Evolutionary conservation across 2,797 vertebrate genomes (phyloP), one percentile per base, ranked within the genome.

Genomic region (Poeciliopsis paucimaculata): DNA sequence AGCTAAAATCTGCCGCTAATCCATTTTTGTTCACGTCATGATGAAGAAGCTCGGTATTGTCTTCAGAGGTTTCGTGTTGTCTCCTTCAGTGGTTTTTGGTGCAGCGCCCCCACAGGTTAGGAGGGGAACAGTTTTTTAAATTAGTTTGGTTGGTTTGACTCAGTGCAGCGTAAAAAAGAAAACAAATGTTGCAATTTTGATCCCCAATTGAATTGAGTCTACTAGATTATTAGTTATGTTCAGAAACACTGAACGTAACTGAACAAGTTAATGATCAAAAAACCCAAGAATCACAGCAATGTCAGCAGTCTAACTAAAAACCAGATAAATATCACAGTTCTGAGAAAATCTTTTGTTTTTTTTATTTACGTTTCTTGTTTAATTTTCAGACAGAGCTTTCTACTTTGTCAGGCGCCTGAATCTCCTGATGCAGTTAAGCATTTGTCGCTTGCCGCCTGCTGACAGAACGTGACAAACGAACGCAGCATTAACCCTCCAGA

Each of bases 391-490:
- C 55, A 11, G 9, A 16, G 28, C 5, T 62, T 31, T 13, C 26
- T 60, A 31, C 2, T 60, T 28, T 51, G 4, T 60, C 31, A 55
- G 53, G 20, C 7, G 9, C 53, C 31, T 20, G 10, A 13, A n/a
- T 66, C 62, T 23, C 34, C 18, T 11, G 62, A 36, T 66, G 20
- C 18, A 66, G 34, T 39, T 3, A 39, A 39, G 20, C 20, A 10
- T 66, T 18, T 39, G 8, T 39, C 20, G 34, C 10, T 20, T 36
- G 15, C 41, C 28, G 13, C 73, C 53, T 62, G 41, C 82, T 80
- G 80, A 71, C 49, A 73, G 76, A 78, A 72, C 57, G 8, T 80
- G 79, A 74, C 79, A 62, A 76, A 81, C 2, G 64, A 76, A 86
- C 76, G 66, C 2, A 10, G 28, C 28, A 16, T 15, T 87, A 77